phyloP scores from a whole-genome alignment of 2,888 invertebrate genomes.

The Ectropis crepuscularia region DNA sequence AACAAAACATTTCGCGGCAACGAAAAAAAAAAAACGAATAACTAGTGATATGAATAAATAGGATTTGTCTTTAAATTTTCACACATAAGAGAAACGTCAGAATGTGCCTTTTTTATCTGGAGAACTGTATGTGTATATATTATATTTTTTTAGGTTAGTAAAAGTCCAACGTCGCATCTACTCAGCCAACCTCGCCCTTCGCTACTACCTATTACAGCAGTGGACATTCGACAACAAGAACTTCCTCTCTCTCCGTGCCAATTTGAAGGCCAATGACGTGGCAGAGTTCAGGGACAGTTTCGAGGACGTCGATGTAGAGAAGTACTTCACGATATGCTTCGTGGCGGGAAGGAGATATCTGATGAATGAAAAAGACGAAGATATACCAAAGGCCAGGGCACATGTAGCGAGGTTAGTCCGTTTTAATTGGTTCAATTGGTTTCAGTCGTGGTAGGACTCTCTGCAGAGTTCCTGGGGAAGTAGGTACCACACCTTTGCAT shows the following conservation, averaged over 20 bases:
- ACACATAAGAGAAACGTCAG: too few relatives aligned
- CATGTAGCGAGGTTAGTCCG: conserved; percentile 79
- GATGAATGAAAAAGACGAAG: conserved; percentile 87
- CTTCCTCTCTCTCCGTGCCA: conserved; percentile 78
- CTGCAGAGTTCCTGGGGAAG: too few relatives aligned
- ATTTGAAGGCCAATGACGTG: conserved; percentile 76
- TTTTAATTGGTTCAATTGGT: too few relatives aligned
- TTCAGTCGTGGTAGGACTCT: too few relatives aligned
- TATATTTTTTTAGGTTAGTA: conserved; percentile 85
- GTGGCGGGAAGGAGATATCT: conserved; percentile 87
- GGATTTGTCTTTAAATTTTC: too few relatives aligned
- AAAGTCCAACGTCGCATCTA: conserved; percentile 93
- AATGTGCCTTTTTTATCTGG: too few relatives aligned
- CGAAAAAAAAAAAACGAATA: too few relatives aligned
- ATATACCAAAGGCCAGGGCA: conserved; percentile 79
- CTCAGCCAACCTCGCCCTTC: conserved; percentile 88
- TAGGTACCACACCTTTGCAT: too few relatives aligned
- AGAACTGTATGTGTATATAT: too few relatives aligned
- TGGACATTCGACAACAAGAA: conserved; percentile 91
- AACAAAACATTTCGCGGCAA: too few relatives aligned
- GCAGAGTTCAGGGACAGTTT: conserved; percentile 86
- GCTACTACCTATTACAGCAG: conserved; percentile 89
- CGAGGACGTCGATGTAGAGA: conserved; percentile 77
- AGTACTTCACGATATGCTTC: conserved; percentile 81
- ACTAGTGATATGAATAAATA: too few relatives aligned